Evolutionary conservation across 2,888 invertebrate genomes (phyloP).

Genomic region (Cryptocheilus praepositus): DNA sequence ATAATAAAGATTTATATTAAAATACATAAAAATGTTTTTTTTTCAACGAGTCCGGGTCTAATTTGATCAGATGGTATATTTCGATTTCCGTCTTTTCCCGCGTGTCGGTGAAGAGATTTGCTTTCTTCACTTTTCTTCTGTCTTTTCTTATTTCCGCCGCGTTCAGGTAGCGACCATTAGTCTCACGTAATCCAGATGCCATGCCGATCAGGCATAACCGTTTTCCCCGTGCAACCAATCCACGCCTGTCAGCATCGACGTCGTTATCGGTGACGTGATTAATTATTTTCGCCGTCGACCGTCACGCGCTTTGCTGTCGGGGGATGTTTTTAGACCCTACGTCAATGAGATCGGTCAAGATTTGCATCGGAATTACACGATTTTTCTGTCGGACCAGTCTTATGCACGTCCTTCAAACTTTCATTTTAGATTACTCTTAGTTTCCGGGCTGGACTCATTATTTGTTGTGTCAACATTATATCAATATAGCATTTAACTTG

Average conservation of each 20-base stretch:
- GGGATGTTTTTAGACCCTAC: not conserved
- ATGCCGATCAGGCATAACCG: constrained; percentile 48
- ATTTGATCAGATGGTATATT: too few species aligned
- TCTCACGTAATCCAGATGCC: constrained; percentile 50
- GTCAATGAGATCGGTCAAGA: too few species aligned
- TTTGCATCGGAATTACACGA: too few species aligned
- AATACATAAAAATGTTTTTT: too few species aligned
- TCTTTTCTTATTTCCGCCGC: not conserved
- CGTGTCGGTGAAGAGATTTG: constrained; percentile 28
- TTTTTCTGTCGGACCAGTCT: too few species aligned
- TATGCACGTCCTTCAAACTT: too few species aligned
- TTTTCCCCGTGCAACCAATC: constrained; percentile 45
- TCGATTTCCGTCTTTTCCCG: constrained; percentile 21
- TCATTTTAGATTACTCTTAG: too few species aligned
- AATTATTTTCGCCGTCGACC: constrained; percentile 44
- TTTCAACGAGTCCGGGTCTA: too few species aligned
- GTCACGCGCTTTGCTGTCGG: constrained; percentile 30
- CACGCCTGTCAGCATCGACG: constrained; percentile 53
- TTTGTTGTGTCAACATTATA: too few species aligned
- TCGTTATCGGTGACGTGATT: constrained; percentile 54
- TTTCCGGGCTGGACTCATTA: too few species aligned
- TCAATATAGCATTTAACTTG: too few species aligned
- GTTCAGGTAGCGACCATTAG: constrained; percentile 53
- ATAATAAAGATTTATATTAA: too few species aligned
- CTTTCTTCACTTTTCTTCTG: not conserved